Conservation (phyloP, 2,797 vertebrate species). For the Amniataba percoides region DNA sequence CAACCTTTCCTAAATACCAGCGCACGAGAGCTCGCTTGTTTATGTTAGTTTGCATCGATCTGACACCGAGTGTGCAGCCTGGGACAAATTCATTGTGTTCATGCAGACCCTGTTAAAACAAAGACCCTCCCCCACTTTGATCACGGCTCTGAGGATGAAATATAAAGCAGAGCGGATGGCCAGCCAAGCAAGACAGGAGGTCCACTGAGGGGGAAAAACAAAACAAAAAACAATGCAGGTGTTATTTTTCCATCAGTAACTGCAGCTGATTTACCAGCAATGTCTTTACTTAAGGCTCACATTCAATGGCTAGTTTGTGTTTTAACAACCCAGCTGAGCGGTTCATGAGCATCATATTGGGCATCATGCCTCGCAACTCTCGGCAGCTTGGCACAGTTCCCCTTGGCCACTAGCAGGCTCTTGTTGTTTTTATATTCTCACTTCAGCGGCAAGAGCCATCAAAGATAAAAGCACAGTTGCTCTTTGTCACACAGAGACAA, state of each 20-base stretch:
- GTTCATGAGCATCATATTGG: slow-evolving; percentile 67
- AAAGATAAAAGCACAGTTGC: slow-evolving; percentile 76
- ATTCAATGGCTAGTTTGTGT: slow-evolving; percentile 57
- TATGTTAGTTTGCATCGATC: slow-evolving; percentile 68
- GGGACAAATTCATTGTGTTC: slow-evolving; percentile 53
- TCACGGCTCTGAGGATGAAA: slow-evolving; percentile 44
- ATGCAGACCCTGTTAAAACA: slow-evolving; percentile 57
- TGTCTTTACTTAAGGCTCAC: slow-evolving; percentile 51
- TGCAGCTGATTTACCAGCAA: slow-evolving; percentile 49
- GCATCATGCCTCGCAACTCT: slow-evolving; percentile 66
- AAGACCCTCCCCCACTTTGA: slow-evolving; percentile 53
- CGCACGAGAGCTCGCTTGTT: slow-evolving; percentile 61
- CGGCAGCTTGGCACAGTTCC: slow-evolving; percentile 63
- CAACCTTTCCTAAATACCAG: slow-evolving; percentile 71
- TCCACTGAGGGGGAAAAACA: slow-evolving; percentile 31
- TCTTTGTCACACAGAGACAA: slow-evolving; percentile 76
- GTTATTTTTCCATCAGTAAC: slow-evolving; percentile 51
- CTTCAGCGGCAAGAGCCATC: slow-evolving; percentile 73
- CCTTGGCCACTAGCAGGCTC: slow-evolving; percentile 55
- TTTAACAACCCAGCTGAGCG: slow-evolving; percentile 74
- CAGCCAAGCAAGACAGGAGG: slow-evolving; percentile 43
- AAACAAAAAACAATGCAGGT: slow-evolving; percentile 46
- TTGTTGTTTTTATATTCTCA: slow-evolving; percentile 72
- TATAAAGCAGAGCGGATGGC: slow-evolving; percentile 34
- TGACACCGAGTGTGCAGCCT: slow-evolving; percentile 53